These are phyloP conservation scores for Schizaphis graminum DNA, from an alignment of 2,888 invertebrate species.

Conservation along the genomic window DNA sequence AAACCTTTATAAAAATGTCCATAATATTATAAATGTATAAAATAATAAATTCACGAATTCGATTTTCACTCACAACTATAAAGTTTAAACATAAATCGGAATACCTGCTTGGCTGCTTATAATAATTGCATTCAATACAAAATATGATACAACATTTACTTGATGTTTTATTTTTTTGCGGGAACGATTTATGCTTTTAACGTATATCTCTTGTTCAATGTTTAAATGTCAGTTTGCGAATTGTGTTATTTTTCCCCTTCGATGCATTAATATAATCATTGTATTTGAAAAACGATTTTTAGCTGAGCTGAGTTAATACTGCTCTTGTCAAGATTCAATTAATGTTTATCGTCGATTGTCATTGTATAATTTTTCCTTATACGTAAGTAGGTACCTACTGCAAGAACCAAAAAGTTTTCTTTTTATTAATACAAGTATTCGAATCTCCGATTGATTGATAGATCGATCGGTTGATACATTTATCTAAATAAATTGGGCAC, in stretches of 20 bases:
- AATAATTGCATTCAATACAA: neutral
- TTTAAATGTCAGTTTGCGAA: neutral
- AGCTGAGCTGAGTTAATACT: neutral
- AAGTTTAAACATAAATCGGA: neutral
- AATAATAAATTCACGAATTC: neutral
- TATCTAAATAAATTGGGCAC: neutral
- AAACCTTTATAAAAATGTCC: neutral
- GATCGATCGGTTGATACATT: neutral
- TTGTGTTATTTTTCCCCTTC: neutral
- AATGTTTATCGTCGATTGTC: neutral
- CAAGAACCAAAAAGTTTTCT: neutral
- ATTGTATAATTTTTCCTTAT: neutral
- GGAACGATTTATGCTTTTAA: neutral
- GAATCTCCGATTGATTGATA: neutral
- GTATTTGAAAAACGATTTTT: neutral
- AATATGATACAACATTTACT: neutral
- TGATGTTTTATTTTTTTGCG: neutral
- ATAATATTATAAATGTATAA: neutral
- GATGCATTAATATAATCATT: neutral
- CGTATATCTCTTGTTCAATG: neutral
- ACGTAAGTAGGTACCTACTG: neutral
- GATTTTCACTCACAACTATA: neutral
- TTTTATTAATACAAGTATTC: neutral
- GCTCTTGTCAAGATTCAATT: neutral
- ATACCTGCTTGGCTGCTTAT: neutral